Conservation (phyloP, 2,113 vertebrate species). For the Cettia cetti region DNA sequence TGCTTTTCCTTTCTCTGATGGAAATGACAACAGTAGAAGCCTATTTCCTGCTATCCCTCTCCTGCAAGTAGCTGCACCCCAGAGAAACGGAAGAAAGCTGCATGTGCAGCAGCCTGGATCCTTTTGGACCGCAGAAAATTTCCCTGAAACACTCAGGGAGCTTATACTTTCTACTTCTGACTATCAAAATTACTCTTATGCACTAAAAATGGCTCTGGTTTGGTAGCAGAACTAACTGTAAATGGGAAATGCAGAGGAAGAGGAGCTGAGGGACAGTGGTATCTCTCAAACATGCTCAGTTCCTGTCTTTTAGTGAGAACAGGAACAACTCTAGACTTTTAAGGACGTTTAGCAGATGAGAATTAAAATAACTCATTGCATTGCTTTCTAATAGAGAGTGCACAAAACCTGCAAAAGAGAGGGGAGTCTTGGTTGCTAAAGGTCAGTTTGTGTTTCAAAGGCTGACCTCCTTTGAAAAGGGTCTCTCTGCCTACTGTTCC, state of each 20-base stretch:
- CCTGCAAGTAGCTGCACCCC: not conserved
- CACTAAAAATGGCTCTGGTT: not conserved
- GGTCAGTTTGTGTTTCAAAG: slow-evolving; percentile 8
- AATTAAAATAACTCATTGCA: not conserved
- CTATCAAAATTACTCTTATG: not conserved
- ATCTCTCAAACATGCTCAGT: not conserved
- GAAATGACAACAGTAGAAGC: not conserved
- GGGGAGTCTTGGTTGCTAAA: not conserved
- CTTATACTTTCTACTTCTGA: not conserved
- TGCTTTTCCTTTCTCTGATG: not conserved
- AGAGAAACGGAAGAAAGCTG: not conserved
- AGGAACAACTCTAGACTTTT: slow-evolving; percentile 14
- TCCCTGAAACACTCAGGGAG: not conserved
- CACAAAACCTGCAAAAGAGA: not conserved
- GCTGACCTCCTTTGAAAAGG: slow-evolving; percentile 21
- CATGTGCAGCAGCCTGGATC: not conserved
- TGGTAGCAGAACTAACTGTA: not conserved
- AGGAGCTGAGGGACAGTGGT: not conserved
- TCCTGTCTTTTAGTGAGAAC: slow-evolving; percentile 25
- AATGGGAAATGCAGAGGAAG: not conserved
- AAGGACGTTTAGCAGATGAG: slow-evolving; percentile 4
- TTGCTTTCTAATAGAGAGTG: not conserved
- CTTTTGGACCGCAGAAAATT: not conserved
- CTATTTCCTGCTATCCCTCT: not conserved
- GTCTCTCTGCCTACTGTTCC: not conserved